A percentile compares a stretch with the other conserved stretches of the same genome.
phyloP scores from a whole-genome alignment of 2,888 invertebrate species.

The Lypha dubia region DNA sequence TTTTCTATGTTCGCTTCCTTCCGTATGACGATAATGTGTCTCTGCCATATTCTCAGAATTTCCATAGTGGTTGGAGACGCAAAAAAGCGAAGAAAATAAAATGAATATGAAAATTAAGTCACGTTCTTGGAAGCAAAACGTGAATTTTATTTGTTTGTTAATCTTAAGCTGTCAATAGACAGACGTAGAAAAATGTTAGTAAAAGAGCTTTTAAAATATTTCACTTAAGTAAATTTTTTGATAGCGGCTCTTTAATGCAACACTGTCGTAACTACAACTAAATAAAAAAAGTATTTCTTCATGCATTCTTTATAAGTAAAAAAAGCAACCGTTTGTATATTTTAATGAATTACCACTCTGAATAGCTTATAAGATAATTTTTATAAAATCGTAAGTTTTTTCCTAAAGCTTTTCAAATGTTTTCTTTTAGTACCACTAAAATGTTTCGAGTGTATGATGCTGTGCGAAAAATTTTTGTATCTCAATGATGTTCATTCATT shows the following conservation, averaged over 20 bases:
- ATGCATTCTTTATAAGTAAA: too few species aligned
- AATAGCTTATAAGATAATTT: too few species aligned
- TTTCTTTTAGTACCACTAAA: neutral
- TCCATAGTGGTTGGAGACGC: neutral
- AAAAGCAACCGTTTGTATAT: too few species aligned
- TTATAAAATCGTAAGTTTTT: neutral
- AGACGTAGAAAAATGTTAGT: conserved; percentile 36
- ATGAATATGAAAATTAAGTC: conserved; percentile 63
- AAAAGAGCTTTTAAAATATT: neutral
- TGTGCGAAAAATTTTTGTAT: neutral
- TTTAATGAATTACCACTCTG: too few species aligned
- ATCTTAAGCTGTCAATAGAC: conserved; percentile 48
- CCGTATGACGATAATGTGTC: conserved; percentile 45
- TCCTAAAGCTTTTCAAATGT: neutral
- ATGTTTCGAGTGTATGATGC: conserved; percentile 27
- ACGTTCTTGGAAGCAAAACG: conserved; percentile 62
- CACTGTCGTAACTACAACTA: too few species aligned
- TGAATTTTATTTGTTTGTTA: conserved; percentile 64
- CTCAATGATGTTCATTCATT: conserved; percentile 23
- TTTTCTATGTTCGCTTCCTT: conserved; percentile 24
- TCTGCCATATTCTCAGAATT: conserved; percentile 25
- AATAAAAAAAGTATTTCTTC: too few species aligned
- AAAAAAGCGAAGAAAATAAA: conserved; percentile 28
- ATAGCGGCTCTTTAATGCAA: too few species aligned
- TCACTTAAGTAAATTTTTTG: too few species aligned